Percentiles rank a stretch among this genome's conserved stretches.
These are phyloP conservation scores for Eurystomus glaucurus DNA, from an alignment of 2,797 vertebrate genomes.

Conservation along the genomic window DNA sequence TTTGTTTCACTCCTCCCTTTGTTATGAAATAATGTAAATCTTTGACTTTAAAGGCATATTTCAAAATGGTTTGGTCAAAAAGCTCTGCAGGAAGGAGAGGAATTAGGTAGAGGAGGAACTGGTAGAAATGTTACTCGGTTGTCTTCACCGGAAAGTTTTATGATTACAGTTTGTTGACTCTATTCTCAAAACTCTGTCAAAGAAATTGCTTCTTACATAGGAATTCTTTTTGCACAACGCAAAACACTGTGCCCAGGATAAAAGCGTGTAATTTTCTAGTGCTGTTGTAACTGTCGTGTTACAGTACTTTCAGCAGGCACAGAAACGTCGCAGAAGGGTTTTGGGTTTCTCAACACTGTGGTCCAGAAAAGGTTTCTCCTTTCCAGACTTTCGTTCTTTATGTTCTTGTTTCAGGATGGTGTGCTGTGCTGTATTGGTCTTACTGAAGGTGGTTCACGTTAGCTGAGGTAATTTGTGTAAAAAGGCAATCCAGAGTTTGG, in stretches of 20 bases:
- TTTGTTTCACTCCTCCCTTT: constrained; percentile 34
- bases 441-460: background rate
- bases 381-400: background rate
- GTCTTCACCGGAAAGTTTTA: background rate
- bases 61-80: background rate
- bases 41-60: background rate
- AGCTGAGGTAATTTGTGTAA: background rate
- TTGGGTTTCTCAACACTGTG: background rate
- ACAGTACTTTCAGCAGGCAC: background rate
- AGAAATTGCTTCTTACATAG: background rate
- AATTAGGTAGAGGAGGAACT: background rate
- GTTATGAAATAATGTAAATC: constrained; percentile 39
- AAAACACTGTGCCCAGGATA: background rate
- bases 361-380: background rate
- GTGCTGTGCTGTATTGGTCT: background rate
- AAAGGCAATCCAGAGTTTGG: background rate
- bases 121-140: background rate
- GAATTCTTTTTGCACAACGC: background rate
- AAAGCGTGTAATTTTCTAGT: rapidly evolving
- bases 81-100: background rate
- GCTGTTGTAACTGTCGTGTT: background rate
- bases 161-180: background rate
- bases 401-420: background rate
- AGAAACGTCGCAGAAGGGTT: background rate
- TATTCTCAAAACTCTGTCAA: background rate